Evolutionary conservation across 2,797 vertebrate genomes (phyloP), one percentile per base, ranked within the genome.

Genomic region (Balearica regulorum): DNA sequence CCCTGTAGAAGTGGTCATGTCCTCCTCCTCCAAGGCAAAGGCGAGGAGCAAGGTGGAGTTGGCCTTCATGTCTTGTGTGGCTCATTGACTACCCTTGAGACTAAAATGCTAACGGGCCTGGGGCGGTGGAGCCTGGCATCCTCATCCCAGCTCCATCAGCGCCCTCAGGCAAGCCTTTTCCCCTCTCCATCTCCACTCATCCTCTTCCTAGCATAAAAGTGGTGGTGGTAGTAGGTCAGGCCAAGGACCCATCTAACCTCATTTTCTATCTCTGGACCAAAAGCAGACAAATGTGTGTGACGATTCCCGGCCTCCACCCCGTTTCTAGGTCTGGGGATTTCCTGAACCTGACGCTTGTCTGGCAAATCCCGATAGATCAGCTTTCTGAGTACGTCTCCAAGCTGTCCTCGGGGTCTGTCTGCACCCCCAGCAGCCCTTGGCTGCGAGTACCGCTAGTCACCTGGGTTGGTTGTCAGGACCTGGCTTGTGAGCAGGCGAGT

Each of bases 381-480:
- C 33, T 53, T 71, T 65, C 39, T 14, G 28, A 46, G 49, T 54
- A 16, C 1, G 4, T 39, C 18, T 10, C 66, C 11, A 18, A 28
- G 31, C 24, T 61, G 44, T 25, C 68, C 48, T 87, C 1, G 0
- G 51, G n/a, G 16, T 65, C 35, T 78, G 10, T 37, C 11, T 16
- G 12, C 29, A 9, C 3, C 7, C 43, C 43, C 68, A 51, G 55
- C 53, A 70, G 57, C 61, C 18, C 15, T 24, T 25, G 48, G 25
- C 17, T 16, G 5, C 10, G 28, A 4, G 54, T 43, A 29, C 69
- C 1, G 0, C 46, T 5, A 6, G 12, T 43, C 21, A 21, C 18
- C 29, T 29, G 14, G n/a, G n/a, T 15, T 25, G 64, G 33, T 12
- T 60, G 87, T 7, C 57, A 19, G 41, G 64, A 31, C n/a, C 5